Evolutionary conservation across 2,113 vertebrate species (phyloP).

Genomic region (Phylloscopus trochiloides): DNA sequence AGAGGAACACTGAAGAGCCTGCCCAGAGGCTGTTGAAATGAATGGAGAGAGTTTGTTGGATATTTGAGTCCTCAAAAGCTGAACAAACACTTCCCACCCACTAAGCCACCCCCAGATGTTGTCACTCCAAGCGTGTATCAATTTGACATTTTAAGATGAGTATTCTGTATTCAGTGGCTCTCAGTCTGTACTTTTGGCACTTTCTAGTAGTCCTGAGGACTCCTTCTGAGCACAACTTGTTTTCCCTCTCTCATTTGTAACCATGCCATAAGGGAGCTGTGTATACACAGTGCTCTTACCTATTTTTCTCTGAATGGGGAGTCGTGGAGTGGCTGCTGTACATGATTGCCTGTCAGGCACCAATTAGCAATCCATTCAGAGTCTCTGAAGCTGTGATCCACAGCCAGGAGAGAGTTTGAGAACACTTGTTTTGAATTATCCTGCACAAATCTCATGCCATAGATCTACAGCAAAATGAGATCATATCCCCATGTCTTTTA

Average conservation of each 20-base stretch:
- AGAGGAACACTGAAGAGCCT: neutral
- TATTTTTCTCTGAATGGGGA: constrained; percentile 33
- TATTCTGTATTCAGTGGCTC: neutral
- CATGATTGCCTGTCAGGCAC: constrained; percentile 44
- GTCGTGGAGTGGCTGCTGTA: constrained; percentile 36
- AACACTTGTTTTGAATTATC: constrained; percentile 54
- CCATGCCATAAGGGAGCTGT: neutral
- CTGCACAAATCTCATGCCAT: neutral
- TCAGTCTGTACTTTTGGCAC: neutral
- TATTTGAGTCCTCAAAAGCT: neutral
- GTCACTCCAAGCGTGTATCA: neutral
- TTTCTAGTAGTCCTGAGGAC: constrained; percentile 28
- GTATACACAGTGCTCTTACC: constrained; percentile 11
- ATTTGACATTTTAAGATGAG: constrained; percentile 11
- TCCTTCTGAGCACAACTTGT: constrained; percentile 19
- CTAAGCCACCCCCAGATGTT: neutral
- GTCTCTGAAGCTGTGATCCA: constrained; percentile 46
- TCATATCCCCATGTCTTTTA: neutral
- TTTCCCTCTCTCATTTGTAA: constrained; percentile 7
- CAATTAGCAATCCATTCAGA: constrained; percentile 58
- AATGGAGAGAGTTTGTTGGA: neutral
- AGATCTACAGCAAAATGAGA: constrained; percentile 12
- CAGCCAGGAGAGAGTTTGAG: constrained; percentile 24
- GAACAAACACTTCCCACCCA: neutral
- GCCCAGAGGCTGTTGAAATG: neutral